Conservation (phyloP, 2,113 vertebrate species). For the Abramis brama region DNA sequence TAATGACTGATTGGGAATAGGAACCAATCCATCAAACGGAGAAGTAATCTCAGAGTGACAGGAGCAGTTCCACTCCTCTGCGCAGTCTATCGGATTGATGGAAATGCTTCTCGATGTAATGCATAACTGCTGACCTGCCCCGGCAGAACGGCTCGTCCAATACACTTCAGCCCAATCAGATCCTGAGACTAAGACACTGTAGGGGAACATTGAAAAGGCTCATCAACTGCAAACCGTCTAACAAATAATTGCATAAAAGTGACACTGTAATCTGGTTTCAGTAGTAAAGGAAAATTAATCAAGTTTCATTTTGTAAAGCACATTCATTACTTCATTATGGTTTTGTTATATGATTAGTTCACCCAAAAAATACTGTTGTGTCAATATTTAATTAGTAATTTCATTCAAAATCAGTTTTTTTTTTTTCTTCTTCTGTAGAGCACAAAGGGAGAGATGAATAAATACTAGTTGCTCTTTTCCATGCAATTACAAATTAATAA, state of each 20-base stretch:
- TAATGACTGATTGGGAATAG: slow-evolving; percentile 49
- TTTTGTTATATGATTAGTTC: background rate
- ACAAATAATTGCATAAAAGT: background rate
- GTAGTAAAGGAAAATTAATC: background rate
- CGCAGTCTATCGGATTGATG: slow-evolving; percentile 48
- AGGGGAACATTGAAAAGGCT: background rate
- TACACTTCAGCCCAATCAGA: slow-evolving; percentile 34
- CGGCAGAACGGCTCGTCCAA: slow-evolving; percentile 37
- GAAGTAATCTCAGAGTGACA: slow-evolving; percentile 60
- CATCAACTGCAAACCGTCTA: background rate
- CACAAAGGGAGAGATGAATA: background rate
- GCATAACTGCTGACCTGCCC: slow-evolving; percentile 53
- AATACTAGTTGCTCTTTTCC: background rate
- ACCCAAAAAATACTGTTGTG: background rate
- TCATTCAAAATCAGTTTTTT: background rate
- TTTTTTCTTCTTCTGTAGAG: too few species aligned
- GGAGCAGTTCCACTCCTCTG: slow-evolving; percentile 43
- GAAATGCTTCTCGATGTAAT: slow-evolving; percentile 54
- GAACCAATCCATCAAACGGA: slow-evolving; percentile 58
- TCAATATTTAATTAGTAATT: background rate
- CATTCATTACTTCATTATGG: background rate
- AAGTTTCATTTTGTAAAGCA: background rate
- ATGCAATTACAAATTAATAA: background rate
- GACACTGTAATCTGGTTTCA: background rate
- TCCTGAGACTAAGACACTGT: slow-evolving; percentile 25